Evolutionary conservation across 2,113 vertebrate species (phyloP).

Genomic region (Xiphophorus hellerii): DNA sequence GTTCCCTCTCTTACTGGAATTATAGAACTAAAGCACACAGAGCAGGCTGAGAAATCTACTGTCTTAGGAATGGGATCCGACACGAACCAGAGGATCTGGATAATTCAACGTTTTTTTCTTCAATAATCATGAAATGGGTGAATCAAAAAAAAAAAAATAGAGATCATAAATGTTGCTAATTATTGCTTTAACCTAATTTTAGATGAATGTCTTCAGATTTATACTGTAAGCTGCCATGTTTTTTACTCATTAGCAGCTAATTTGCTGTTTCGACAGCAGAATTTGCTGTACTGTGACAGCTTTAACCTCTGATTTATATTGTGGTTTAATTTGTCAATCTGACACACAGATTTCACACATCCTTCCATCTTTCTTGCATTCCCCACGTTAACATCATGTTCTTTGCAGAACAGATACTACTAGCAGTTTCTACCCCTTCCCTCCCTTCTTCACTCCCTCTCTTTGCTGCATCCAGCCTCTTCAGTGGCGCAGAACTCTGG

Average conservation of each 20-base stretch:
- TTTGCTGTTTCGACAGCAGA: no score
- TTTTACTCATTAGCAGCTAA: no score
- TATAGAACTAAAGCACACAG: neutral
- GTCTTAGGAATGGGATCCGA: neutral
- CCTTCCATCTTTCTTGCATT: neutral
- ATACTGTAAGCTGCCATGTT: no score
- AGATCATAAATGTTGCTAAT: neutral
- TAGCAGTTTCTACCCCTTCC: neutral
- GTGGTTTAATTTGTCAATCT: neutral
- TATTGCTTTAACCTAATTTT: no score
- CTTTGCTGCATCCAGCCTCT: conserved; percentile 17
- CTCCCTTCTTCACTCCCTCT: neutral
- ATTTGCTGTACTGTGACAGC: no score
- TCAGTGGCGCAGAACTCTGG: conserved; percentile 1
- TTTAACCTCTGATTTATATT: no score
- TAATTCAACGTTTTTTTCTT: neutral
- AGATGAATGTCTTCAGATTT: no score
- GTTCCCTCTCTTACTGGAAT: neutral
- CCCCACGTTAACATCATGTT: neutral
- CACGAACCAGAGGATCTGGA: neutral
- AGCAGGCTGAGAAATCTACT: neutral
- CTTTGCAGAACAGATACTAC: conserved; percentile 29
- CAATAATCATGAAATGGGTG: neutral
- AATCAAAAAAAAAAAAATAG: neutral
- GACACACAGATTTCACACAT: neutral